Evolutionary conservation across 2,113 vertebrate genomes (phyloP).

Genomic region (Coturnix japonica): DNA sequence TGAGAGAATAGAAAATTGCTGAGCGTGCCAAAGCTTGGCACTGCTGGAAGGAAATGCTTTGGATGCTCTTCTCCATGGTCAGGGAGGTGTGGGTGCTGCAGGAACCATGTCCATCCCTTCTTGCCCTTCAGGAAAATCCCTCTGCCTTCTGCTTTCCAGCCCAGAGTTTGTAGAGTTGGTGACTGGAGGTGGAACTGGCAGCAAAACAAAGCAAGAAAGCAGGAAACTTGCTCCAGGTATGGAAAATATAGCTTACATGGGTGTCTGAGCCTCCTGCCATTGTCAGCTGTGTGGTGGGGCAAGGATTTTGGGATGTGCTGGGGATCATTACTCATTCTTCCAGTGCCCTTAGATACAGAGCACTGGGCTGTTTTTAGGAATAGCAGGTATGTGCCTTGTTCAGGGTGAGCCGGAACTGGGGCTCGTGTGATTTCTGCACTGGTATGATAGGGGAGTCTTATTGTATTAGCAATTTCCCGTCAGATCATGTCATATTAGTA

Average conservation of each 20-base stretch:
- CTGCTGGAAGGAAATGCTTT: background rate
- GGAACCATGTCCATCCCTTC: background rate
- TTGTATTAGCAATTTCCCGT: slow-evolving; percentile 73
- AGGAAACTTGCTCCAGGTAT: background rate
- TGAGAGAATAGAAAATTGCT: slow-evolving; percentile 74
- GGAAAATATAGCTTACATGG: background rate
- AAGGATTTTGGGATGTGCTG: accelerated
- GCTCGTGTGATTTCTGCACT: background rate
- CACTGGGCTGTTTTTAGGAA: background rate
- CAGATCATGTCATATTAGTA: slow-evolving; percentile 72
- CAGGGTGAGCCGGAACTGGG: slow-evolving; percentile 30
- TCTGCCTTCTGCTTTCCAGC: accelerated
- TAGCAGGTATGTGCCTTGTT: background rate
- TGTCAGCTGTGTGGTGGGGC: background rate
- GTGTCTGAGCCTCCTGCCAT: background rate
- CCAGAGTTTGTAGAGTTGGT: accelerated
- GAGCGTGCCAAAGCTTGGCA: slow-evolving; percentile 22
- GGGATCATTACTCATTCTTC: accelerated
- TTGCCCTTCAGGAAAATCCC: background rate
- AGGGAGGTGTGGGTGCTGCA: background rate
- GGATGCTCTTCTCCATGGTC: background rate
- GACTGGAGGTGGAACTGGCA: background rate
- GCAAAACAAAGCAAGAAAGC: background rate
- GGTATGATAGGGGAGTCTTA: slow-evolving; percentile 53
- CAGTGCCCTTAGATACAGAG: accelerated